Conservation (phyloP, 2,113 vertebrate species). For the Rutilus rutilus region DNA sequence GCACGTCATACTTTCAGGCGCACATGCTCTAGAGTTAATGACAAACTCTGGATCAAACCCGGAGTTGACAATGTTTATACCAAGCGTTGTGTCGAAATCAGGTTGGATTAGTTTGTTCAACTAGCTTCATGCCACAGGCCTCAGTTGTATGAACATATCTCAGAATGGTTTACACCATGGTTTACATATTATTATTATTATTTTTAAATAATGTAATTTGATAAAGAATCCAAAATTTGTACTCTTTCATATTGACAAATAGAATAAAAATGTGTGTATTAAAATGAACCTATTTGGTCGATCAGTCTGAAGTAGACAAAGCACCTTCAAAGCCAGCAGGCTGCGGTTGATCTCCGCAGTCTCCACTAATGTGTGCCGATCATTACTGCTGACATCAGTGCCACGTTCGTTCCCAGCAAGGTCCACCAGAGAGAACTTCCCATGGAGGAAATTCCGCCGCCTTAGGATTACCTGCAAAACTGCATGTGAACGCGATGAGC, state of each 20-base stretch:
- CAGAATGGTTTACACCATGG: too few species aligned
- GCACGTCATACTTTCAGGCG: too few species aligned
- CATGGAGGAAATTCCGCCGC: slow-evolving; percentile 78
- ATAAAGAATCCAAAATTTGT: background rate
- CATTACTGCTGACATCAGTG: slow-evolving; percentile 86
- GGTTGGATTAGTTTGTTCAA: too few species aligned
- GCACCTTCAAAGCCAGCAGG: slow-evolving; percentile 94
- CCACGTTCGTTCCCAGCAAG: slow-evolving; percentile 97
- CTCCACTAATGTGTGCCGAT: slow-evolving; percentile 90
- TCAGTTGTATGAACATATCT: too few species aligned
- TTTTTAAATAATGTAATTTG: background rate
- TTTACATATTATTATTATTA: too few species aligned
- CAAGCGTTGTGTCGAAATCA: too few species aligned
- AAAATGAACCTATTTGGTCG: background rate
- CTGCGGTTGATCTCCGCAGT: slow-evolving; percentile 97
- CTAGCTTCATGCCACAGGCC: too few species aligned
- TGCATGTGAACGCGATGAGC: slow-evolving; percentile 94
- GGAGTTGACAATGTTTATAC: too few species aligned
- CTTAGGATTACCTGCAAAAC: slow-evolving; percentile 92
- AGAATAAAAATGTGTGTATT: background rate
- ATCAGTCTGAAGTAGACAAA: background rate
- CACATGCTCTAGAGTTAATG: too few species aligned
- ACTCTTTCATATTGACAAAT: too few species aligned
- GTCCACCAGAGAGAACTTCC: slow-evolving; percentile 96
- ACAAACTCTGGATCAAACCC: too few species aligned